Base-by-base conservation (phyloP, 1,140 invertebrate species). In the Pseudomyrmex dendroicus region DNA sequence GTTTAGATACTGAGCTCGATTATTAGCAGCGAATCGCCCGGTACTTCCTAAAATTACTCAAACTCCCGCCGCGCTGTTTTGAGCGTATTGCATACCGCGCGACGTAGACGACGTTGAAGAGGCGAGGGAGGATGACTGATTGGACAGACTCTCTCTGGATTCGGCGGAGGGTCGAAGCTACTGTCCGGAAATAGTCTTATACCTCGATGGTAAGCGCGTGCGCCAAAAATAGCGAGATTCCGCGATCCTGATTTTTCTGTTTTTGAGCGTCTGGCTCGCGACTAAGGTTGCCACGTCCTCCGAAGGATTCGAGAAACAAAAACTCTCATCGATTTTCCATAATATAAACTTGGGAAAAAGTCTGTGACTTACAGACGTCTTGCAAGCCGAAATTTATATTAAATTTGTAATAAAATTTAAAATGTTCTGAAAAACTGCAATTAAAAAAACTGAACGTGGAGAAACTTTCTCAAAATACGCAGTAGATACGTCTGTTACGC, bases 91-190 rank as follows among this genome's bases (percentile, higher is more conserved):
- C 57, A 66, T 59, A 44, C 52, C 73, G 17, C 17, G 57, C 35
- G n/a, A 12, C 64, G 52, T 13, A 78, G 63, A 56, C 66, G 63
- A 87, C 35, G 77, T 74, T 84, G 82, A 87, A 90, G 73, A 80
- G 54, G 66, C 84, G 84, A 88, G 84, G 86, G 87, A 88, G 86
- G 78, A 88, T 88, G 87, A 88, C 86, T 83, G 86, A 88, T 88
- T 74, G 86, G 56, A 73, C 54, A 85, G 72, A 77, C 70, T 72
- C 61, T 72, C 61, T 4, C 54, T 76, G 22, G 86, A 88, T 88
- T 88, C 72, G 83, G 54, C 61, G 63, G 72, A 87, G 86, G 76
- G 82, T 88, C 86, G 85, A 86, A 86, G 72, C 72, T 66, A 64
- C 63, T 82, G 44, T 88, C 67, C 72, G 72, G 76, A 88, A 89